Evolutionary conservation across 2,888 invertebrate species (phyloP), one percentile per base, ranked within the genome.

Genomic region (Encarsia formosa): DNA sequence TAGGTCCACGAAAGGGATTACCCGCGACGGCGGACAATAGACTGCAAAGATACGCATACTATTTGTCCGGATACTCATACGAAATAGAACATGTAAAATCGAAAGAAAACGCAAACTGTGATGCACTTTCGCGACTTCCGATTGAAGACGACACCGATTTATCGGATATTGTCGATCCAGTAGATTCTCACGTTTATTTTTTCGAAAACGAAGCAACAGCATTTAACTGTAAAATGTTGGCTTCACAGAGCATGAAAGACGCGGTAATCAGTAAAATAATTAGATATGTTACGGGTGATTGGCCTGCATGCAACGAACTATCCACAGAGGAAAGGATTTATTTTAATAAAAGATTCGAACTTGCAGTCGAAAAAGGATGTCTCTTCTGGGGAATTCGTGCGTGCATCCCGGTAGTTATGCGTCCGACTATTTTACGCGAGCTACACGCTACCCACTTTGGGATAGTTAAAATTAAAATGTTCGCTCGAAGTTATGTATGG

Each of bases 1-100:
- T 71, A 32, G 49, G 53, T 4, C 49, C 53, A 6, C 18, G 44
- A 60, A 43, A 52, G 38, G 52, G 31, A 41, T 64, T 18, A 60
- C 64, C 35, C 44, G 45, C n/a, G 18, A 51, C 64, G 29, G 62
- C 63, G 31, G 60, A 65, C 22, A 58, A 59, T 34, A 55, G 59
- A 38, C 62, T 63, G 57, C 62, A 57, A 51, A 47, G 59, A 42
- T 69, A 62, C 63, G 65, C 66, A 16, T 54, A 47, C 8, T 50
- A 18, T 32, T 34, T 54, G 3, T 46, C 54, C 6, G 50, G 50
- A 8, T 46, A 50, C 16, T n/a, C 39, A 16, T 54, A 38, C 20
- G 24, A 37, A 42, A 47, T 54, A 8, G 43, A 51, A 22, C 43
- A 51, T 23, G 41, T 51, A 13, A 50, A 38, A 5, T 54, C 47